A percentile compares a stretch with the other conserved stretches of the same genome.
phyloP scores from a whole-genome alignment of 2,797 vertebrate species.

The Rhinogobio ventralis region DNA sequence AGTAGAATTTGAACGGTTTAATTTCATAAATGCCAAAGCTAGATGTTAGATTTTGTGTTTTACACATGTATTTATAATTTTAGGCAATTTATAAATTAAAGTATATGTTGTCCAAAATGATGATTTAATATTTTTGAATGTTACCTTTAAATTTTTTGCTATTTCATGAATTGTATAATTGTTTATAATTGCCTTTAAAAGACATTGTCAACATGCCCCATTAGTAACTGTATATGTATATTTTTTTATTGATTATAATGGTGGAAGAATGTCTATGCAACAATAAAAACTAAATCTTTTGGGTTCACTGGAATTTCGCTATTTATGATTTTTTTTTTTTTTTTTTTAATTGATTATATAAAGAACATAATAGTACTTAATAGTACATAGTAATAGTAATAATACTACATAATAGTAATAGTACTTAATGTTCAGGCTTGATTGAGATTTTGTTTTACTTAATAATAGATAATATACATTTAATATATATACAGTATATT shows the following conservation, averaged over 20 bases:
- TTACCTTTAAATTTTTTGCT: neutral
- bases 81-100: neutral
- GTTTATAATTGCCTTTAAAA: neutral
- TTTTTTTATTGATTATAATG: too few relatives aligned
- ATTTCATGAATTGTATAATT: neutral
- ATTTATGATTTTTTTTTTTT: neutral
- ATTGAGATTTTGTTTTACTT: neutral
- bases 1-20: neutral
- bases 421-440: neutral
- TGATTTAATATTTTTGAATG: neutral
- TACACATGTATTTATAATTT: neutral
- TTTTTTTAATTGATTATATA: neutral
- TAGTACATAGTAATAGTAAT: too few relatives aligned
- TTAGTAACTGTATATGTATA: neutral
- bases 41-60: neutral
- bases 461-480: neutral
- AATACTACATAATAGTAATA: too few relatives aligned
- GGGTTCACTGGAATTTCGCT: neutral
- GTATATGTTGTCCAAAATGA: neutral
- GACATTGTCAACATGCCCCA: neutral
- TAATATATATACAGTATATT: too few relatives aligned
- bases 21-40: neutral
- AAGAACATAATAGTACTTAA: too few relatives aligned
- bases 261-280: too few relatives aligned
- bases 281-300: too few relatives aligned